Evolutionary conservation across 2,113 vertebrate genomes (phyloP), one percentile per base, ranked within the genome.

Genomic region (Oriolus oriolus): DNA sequence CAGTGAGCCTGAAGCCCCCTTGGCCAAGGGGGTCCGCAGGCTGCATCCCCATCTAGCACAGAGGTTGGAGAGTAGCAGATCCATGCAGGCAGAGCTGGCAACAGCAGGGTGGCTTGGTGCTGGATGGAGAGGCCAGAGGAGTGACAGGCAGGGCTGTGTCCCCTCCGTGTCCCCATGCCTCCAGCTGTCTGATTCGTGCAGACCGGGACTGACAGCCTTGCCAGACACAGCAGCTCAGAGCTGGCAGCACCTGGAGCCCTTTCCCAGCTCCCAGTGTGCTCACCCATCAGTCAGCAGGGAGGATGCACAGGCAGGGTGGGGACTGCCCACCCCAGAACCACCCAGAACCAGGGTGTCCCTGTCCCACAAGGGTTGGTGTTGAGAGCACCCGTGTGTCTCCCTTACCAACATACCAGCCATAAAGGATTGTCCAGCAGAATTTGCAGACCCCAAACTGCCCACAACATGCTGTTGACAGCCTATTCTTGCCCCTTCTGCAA

Each of bases 331-430:
- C 70, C 26, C 12, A 2, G 16, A 56, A 16, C 47, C 69, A 49
- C 23, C 35, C 24, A 70, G 35, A 71, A 3, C 41, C 1, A 0
- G 3, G 4, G 14, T 50, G 60, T 42, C 59, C 54, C 42, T 31
- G 35, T n/a, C 24, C 54, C 18, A 7, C 2, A 1, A 9, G 41
- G 7, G 18, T 21, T 3, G 5, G 21, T 7, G 7, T 10, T 2
- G 14, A 23, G 49, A 68, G 19, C 24, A 45, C 16, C 2, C 0
- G 6, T 4, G 3, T 64, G 16, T 31, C 17, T 23, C 11, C 30
- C 27, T 52, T 30, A 41, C 18, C 19, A 33, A 6, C 13, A 31
- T 16, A 17, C 10, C 56, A 23, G 31, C 42, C 23, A 13, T 14
- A 30, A 75, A 44, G 9, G 11, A 35, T 27, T 45, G 17, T 33